Evolutionary conservation across 64 coral and sea anemone genomes (phyloP).

Genomic region (Stichodactyla mertensii): DNA sequence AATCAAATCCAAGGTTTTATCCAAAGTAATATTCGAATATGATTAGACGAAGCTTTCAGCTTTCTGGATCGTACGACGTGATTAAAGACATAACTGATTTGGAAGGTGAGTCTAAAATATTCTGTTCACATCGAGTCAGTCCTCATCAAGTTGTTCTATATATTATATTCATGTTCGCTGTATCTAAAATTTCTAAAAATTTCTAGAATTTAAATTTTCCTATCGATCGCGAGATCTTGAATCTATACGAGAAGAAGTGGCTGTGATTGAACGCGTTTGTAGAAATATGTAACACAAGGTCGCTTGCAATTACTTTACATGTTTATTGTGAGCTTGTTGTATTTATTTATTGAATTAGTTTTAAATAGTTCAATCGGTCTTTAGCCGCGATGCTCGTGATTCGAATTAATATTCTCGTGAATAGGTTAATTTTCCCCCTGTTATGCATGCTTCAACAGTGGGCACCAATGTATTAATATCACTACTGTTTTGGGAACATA

Average conservation of each 20-base stretch:
- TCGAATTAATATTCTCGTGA: neutral
- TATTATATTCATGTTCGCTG: neutral
- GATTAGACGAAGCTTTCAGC: constrained; percentile 97
- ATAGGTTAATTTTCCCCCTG: neutral
- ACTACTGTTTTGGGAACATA: neutral
- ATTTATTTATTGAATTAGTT: constrained; percentile 3
- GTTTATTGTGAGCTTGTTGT: neutral
- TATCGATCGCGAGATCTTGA: neutral
- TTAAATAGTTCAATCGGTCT: neutral
- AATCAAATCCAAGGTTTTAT: neutral
- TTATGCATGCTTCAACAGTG: neutral
- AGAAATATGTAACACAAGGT: neutral
- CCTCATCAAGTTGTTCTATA: neutral
- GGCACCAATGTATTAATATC: neutral
- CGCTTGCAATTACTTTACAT: neutral
- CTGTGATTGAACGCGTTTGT: neutral
- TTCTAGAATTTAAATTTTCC: neutral
- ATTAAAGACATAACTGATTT: constrained; percentile 86
- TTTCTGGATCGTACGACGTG: constrained; percentile 97
- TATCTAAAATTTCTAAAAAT: neutral
- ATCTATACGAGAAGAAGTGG: neutral
- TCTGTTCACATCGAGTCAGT: neutral
- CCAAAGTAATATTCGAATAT: constrained; percentile 8
- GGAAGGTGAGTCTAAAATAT: constrained; percentile 45
- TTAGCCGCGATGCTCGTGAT: neutral